Evolutionary conservation across 2,113 vertebrate species (phyloP).

Genomic region (Hystrix cristata): DNA sequence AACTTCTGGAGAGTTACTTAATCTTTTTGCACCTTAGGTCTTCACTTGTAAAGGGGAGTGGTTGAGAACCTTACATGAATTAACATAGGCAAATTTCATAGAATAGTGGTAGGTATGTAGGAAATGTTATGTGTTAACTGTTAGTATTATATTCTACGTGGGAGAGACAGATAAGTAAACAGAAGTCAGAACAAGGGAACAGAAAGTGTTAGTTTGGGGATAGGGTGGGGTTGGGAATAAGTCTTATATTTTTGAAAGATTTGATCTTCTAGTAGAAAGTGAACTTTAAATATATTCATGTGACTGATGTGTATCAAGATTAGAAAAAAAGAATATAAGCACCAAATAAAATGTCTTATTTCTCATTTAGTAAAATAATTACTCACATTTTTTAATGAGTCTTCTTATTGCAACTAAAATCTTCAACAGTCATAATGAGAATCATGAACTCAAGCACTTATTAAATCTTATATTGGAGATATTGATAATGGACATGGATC

Average conservation of each 20-base stretch:
- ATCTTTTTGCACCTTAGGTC: background rate
- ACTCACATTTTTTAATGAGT: background rate
- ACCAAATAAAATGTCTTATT: background rate
- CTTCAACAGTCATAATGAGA: background rate
- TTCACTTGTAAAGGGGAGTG: background rate
- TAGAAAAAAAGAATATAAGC: background rate
- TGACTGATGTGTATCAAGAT: background rate
- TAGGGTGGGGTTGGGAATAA: background rate
- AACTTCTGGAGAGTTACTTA: background rate
- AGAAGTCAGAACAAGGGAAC: background rate
- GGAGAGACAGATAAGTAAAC: background rate
- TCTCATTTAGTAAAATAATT: background rate
- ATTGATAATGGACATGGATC: background rate
- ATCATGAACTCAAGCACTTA: background rate
- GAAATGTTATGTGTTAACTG: background rate
- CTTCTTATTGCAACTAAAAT: conserved; percentile 12
- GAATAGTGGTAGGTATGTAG: background rate
- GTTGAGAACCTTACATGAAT: background rate
- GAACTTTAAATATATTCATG: background rate
- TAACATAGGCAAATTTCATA: background rate
- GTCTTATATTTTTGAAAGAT: background rate
- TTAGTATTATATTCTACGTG: background rate
- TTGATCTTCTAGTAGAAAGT: conserved; percentile 1
- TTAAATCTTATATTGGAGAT: background rate
- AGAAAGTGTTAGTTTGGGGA: background rate